Conservation (phyloP, 2,113 vertebrate species). For the Pituophis catenifer region DNA sequence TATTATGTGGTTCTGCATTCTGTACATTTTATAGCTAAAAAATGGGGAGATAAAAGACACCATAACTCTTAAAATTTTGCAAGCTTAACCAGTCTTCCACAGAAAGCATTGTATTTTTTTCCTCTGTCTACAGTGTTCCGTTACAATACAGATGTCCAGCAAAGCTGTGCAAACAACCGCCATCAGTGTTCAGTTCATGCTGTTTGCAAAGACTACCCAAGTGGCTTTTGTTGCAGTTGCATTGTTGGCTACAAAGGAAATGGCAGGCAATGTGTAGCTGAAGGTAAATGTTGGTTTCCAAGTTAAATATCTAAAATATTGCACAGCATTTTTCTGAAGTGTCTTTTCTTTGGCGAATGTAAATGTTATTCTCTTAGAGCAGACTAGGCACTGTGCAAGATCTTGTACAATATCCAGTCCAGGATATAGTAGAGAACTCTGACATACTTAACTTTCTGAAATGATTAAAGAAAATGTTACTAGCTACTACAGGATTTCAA, state of each 20-base stretch:
- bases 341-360: neutral
- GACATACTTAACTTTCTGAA: neutral
- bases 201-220: slow-evolving; percentile 82
- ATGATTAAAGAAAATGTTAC: neutral
- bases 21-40: neutral
- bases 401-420: neutral
- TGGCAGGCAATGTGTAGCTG: slow-evolving; percentile 88
- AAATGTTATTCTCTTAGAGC: neutral
- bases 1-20: neutral
- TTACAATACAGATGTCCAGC: slow-evolving; percentile 78
- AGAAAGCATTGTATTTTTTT: neutral
- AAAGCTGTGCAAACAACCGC: slow-evolving; percentile 81
- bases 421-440: neutral
- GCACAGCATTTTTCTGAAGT: neutral
- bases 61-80: neutral
- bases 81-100: neutral
- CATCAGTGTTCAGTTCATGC: slow-evolving; percentile 88
- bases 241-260: slow-evolving; percentile 89
- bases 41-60: neutral
- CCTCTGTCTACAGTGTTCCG: slow-evolving; percentile 79
- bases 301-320: neutral
- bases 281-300: slow-evolving; percentile 74
- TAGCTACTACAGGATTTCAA: neutral
- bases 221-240: slow-evolving; percentile 89
- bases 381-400: neutral